A percentile compares a stretch with the other conserved stretches of the same genome.
These are phyloP conservation scores for Sycophaga agraensis DNA, from an alignment of 1,140 invertebrate genomes.

Conservation along the genomic window DNA sequence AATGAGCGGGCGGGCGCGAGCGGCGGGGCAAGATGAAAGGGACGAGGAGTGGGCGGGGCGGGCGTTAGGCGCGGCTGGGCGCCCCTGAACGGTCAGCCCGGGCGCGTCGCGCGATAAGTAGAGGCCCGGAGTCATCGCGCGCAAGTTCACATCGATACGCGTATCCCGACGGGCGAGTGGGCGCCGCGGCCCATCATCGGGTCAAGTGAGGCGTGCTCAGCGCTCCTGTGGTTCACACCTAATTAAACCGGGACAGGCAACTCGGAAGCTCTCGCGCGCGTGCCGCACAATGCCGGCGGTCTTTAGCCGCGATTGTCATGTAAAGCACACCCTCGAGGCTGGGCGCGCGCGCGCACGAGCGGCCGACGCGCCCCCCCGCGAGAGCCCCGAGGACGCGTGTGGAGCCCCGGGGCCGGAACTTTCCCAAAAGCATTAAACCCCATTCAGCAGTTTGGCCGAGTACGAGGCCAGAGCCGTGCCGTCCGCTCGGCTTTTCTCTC, in stretches of 20 bases:
- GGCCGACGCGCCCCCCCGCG: not conserved
- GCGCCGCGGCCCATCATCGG: conserved; percentile 47
- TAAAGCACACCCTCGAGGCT: conserved; percentile 58
- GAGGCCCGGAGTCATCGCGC: conserved; percentile 18
- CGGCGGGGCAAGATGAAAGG: no score
- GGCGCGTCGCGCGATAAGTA: conserved; percentile 8
- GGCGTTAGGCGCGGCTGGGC: conserved; percentile 2
- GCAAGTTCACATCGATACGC: conserved; percentile 47
- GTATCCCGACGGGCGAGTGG: not conserved
- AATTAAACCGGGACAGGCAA: conserved; percentile 51
- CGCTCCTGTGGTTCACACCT: conserved; percentile 60
- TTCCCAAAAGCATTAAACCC: conserved; percentile 32
- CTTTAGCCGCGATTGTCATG: conserved; percentile 60
- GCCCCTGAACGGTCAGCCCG: not conserved
- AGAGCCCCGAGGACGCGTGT: no score
- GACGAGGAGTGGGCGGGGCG: no score
- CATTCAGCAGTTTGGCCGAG: no score
- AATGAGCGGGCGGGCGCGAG: no score
- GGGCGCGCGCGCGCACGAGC: conserved; percentile 44
- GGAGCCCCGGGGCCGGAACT: conserved; percentile 24
- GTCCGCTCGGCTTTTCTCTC: no score
- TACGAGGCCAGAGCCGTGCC: no score
- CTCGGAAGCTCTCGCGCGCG: conserved; percentile 42
- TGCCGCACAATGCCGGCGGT: conserved; percentile 55
- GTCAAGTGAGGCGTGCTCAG: conserved; percentile 55